Evolutionary conservation across 2,888 invertebrate species (phyloP), one percentile per base, ranked within the genome.

Genomic region (Lypha dubia): DNA sequence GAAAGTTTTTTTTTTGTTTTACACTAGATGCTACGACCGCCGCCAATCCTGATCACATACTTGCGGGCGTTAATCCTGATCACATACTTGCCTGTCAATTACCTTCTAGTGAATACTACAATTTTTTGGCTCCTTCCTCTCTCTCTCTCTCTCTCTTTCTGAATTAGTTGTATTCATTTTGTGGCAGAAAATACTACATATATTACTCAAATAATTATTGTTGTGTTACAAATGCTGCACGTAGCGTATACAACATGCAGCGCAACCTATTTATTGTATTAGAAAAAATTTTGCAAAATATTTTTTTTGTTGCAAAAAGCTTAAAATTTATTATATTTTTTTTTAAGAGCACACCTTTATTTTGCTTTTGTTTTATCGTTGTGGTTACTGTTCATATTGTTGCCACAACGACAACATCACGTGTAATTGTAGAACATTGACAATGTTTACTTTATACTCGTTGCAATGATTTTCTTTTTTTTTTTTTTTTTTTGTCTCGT

Each of bases 351-450:
- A 79, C 79, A 79, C 79, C 79, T 65, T 17, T 38, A 70, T 77
- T 49, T 58, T 68, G 38, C n/a, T 74, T 80, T 77, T 62, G 51
- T 83, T 62, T 65, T 71, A 74, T 84, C 77, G 35, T 63, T 68
- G 46, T 20, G 77, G 67, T 41, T 44, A 67, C 38, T 79, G 60
- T 77, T 71, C 46, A 70, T 62, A 71, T 73, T 73, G 73, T 75
- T 81, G 70, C 68, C 75, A 70, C 46, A 62, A 80, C 68, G 51
- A 82, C 85, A 85, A 85, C 79, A 84, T 86, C 84, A 86, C 85
- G 85, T 86, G 86, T 77, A 79, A 63, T 68, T 70, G 63, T 62
- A 71, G 24, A 83, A 75, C 83, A 84, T 53, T 82, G 79, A 76
- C 76, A 85, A 76, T 74, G 70, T 77, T 58, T 81, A 24, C 67